Evolutionary conservation across 2,113 vertebrate species (phyloP).

Genomic region (Callopanchax toddi): DNA sequence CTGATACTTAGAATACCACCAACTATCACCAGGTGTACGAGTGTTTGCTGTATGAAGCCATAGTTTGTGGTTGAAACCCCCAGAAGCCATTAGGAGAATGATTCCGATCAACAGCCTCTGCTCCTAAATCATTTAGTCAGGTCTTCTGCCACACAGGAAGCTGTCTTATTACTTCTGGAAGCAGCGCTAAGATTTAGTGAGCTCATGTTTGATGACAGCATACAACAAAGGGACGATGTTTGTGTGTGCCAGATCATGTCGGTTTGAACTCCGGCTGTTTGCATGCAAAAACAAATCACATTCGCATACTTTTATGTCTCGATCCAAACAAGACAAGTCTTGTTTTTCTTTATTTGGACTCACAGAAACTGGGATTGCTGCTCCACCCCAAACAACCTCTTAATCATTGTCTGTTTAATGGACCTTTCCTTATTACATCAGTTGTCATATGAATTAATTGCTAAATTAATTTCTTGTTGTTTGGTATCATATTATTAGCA

Average conservation of each 20-base stretch:
- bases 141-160: slow-evolving; percentile 59
- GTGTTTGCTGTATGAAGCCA: slow-evolving; percentile 28
- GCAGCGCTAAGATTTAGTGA: slow-evolving; percentile 49
- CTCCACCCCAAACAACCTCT: slow-evolving; percentile 20
- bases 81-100: slow-evolving; percentile 46
- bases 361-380: slow-evolving; percentile 6
- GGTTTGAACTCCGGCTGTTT: slow-evolving; percentile 11
- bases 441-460: slow-evolving; percentile 21
- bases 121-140: slow-evolving; percentile 65
- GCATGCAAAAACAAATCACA: slow-evolving; percentile 36
- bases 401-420: slow-evolving; percentile 25
- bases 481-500: neutral
- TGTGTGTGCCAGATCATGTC: slow-evolving; percentile 24
- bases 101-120: slow-evolving; percentile 50
- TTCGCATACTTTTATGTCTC: slow-evolving; percentile 39
- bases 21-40: slow-evolving; percentile 13
- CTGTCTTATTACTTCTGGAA: slow-evolving; percentile 54
- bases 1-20: slow-evolving; percentile 3
- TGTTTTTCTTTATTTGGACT: slow-evolving; percentile 19
- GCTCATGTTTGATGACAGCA: slow-evolving; percentile 39
- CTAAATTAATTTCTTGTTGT: slow-evolving; percentile 12
- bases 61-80: slow-evolving; percentile 44
- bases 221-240: slow-evolving; percentile 47
- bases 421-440: slow-evolving; percentile 16
- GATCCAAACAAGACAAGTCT: slow-evolving; percentile 40